Evolutionary conservation across 2,113 vertebrate species (phyloP).

Genomic region (Halcyon senegalensis): DNA sequence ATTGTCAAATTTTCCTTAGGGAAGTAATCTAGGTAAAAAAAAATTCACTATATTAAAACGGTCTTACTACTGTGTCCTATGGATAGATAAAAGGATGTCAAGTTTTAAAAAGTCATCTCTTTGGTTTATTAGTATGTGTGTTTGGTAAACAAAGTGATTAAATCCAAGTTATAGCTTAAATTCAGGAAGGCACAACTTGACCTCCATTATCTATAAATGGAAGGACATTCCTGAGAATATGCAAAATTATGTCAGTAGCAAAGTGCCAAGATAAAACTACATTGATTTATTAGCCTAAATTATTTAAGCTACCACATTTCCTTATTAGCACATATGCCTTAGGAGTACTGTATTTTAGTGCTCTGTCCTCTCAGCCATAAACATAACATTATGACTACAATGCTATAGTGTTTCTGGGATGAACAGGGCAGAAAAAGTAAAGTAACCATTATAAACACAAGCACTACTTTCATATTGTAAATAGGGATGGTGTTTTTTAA

Average conservation of each 20-base stretch:
- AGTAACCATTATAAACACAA: background rate
- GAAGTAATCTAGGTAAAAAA: background rate
- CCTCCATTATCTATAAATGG: background rate
- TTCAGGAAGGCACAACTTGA: background rate
- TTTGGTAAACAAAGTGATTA: background rate
- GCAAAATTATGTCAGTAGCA: background rate
- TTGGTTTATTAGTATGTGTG: background rate
- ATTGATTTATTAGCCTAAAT: background rate
- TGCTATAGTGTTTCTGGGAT: background rate
- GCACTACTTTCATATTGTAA: background rate
- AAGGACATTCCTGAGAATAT: background rate
- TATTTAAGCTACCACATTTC: background rate
- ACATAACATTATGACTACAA: background rate
- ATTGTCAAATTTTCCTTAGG: background rate
- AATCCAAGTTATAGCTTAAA: background rate
- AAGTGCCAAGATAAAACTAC: background rate
- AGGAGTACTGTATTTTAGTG: background rate
- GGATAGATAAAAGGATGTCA: background rate
- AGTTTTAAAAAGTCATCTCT: background rate
- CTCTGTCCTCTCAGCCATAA: background rate
- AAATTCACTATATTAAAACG: background rate
- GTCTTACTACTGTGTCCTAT: background rate
- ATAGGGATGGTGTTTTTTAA: background rate
- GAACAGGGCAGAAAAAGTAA: background rate
- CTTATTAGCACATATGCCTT: background rate